Base-by-base conservation (phyloP, 1,140 invertebrate genomes). In the Hyles euphorbiae region DNA sequence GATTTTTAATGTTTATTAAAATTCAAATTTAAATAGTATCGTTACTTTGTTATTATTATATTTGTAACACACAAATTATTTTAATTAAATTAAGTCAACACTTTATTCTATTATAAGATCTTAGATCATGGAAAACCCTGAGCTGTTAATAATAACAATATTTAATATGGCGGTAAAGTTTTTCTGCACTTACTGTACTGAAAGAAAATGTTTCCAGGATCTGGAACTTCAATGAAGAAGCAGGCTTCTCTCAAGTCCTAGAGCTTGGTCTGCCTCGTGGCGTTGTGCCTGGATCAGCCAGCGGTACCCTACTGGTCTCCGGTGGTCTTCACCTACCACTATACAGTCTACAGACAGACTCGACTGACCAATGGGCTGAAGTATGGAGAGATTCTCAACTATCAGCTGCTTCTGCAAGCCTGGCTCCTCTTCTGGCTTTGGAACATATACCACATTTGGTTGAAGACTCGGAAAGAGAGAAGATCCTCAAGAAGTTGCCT, bases 171-270 rank as follows among this genome's bases (percentile, higher is more conserved):
- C 22, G 22, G 22, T 22, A 22, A 22, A 22, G 22, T 22, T 22
- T 22, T 22, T 22, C 22, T 22, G 22, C 22, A 22, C 22, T 22
- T 22, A 22, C 22, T 22, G 22, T 22, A 22, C 22, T 22, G 22
- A 22, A 22, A 22, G 22, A 51, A 10, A 9, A 22, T 33, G 55
- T 47, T 77, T 88, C 81, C 80, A 93, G 92, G 75, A 90, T 93
- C 52, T 93, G 92, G 92, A 92, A 93, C 68, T 92, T 92, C 80
- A 93, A 93, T 69, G 92, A 93, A 61, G 92, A 93, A 82, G 91
- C 92, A 3, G 92, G 92, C 3, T 93, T 92, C 70, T 92, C 92
- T 3, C 92, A 93, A 90, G 92, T 93, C 0, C 72, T 93, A 0
- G 92, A 92, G 70, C 82, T 93, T 4, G 91, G 92, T 62, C 87